A percentile compares a stretch with the other conserved stretches of the same genome.
Evolutionary conservation across 2,113 vertebrate species (phyloP).

Genomic region (Hypanus sabinus): DNA sequence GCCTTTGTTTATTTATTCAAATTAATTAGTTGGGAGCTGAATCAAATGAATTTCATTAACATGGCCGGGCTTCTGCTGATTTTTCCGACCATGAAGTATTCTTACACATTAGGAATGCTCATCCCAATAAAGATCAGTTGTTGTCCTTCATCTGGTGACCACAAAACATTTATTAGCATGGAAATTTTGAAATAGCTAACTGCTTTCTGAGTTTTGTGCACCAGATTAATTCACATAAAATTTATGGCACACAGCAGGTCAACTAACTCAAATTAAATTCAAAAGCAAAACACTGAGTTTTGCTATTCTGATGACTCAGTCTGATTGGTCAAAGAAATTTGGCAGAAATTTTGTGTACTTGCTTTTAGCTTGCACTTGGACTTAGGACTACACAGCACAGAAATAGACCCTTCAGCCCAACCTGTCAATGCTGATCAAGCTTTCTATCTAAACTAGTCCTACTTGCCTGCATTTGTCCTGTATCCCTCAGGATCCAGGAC

Average conservation of each 20-base stretch:
- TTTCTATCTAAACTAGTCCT: too few relatives aligned
- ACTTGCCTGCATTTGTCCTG: too few relatives aligned
- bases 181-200: background rate
- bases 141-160: background rate
- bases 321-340: too few relatives aligned
- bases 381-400: too few relatives aligned
- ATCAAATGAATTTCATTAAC: background rate
- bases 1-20: background rate
- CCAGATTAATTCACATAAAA: background rate
- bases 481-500: too few relatives aligned
- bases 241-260: background rate
- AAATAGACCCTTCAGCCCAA: too few relatives aligned
- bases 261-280: background rate
- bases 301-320: too few relatives aligned
- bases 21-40: background rate
- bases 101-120: background rate
- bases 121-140: background rate
- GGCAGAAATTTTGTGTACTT: too few relatives aligned
- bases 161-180: background rate
- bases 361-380: too few relatives aligned
- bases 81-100: conserved; percentile 7
- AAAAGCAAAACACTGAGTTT: background rate
- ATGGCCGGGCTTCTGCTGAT: background rate
- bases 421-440: too few relatives aligned
- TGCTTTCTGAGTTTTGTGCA: background rate